A percentile compares a stretch with the other conserved stretches of the same genome.
phyloP scores from a whole-genome alignment of 2,888 invertebrate genomes.

The Netelia fuscicornis region DNA sequence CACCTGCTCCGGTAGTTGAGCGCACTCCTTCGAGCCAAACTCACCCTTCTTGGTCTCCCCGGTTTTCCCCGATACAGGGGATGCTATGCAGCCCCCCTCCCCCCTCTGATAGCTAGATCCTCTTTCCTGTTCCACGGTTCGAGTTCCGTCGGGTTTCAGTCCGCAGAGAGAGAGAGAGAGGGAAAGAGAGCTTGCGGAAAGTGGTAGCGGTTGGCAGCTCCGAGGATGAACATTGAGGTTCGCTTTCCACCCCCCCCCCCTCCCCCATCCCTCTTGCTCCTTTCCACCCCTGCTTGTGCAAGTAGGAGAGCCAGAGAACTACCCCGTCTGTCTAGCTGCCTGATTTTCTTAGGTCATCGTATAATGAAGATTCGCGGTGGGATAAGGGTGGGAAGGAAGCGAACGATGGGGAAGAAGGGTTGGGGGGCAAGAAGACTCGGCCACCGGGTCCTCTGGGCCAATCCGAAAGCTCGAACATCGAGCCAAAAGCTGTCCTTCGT shows the following conservation, averaged over 20 bases:
- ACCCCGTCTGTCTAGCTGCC: constrained; percentile 73
- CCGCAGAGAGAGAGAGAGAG: constrained; percentile 21
- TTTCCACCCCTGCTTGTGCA: constrained; percentile 28
- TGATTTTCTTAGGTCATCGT: constrained; percentile 85
- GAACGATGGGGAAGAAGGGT: constrained; percentile 57
- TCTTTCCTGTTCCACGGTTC: constrained; percentile 45
- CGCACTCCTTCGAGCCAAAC: constrained; percentile 70
- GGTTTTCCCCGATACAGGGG: constrained; percentile 57
- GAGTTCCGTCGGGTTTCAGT: too few species aligned
- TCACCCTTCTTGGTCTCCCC: constrained; percentile 53
- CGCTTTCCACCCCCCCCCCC: constrained; percentile 32
- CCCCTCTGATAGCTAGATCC: constrained; percentile 63
- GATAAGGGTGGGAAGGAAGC: constrained; percentile 61
- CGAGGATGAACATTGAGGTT: constrained; percentile 77
- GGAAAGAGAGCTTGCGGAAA: constrained; percentile 63
- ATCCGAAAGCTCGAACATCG: constrained; percentile 53
- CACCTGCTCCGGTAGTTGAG: constrained; percentile 83
- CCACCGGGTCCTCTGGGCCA: constrained; percentile 54
- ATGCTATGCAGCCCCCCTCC: constrained; percentile 65
- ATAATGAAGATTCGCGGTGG: constrained; percentile 82
- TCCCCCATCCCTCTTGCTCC: constrained; percentile 13
- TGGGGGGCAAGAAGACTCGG: constrained; percentile 57
- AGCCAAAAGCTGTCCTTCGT: constrained; percentile 63
- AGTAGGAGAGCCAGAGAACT: constrained; percentile 58
- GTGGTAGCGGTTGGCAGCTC: constrained; percentile 70